Evolutionary conservation across 2,797 vertebrate species (phyloP).

Genomic region (Thripadectes ignobilis): DNA sequence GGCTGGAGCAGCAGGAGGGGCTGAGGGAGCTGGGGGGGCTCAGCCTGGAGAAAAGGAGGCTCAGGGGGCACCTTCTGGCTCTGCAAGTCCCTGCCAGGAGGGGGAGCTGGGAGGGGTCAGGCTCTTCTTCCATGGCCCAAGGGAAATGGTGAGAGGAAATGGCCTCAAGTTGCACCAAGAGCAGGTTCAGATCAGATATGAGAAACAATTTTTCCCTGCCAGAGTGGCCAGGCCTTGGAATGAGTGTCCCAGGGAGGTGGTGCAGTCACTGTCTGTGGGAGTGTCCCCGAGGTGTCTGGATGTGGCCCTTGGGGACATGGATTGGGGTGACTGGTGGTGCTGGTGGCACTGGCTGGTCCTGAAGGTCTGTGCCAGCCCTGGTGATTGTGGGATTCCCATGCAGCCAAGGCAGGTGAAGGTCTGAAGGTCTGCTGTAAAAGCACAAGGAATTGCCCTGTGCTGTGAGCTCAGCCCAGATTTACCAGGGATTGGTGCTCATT

Average conservation of each 20-base stretch:
- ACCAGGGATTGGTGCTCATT: not conserved
- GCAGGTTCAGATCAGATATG: rapidly evolving
- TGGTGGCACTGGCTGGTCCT: not conserved
- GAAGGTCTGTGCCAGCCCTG: rapidly evolving
- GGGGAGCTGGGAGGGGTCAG: rapidly evolving
- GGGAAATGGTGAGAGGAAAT: not conserved
- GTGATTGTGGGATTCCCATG: not conserved
- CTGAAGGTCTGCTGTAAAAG: not conserved
- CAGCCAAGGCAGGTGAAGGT: not conserved
- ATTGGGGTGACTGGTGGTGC: not conserved
- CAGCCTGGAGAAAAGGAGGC: not conserved
- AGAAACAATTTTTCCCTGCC: rapidly evolving
- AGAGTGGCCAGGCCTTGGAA: not conserved
- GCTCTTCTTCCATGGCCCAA: not conserved
- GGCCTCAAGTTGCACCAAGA: not conserved
- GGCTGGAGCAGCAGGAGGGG: not conserved
- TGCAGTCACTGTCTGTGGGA: rapidly evolving
- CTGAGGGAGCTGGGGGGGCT: not conserved
- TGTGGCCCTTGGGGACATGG: not conserved
- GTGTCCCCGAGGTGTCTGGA: rapidly evolving
- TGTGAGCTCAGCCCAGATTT: not conserved
- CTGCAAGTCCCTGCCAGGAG: not conserved
- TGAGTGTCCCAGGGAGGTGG: not conserved
- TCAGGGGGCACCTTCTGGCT: not conserved
- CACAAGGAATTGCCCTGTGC: not conserved